Evolutionary conservation across 2,113 vertebrate genomes (phyloP), one percentile per base, ranked within the genome.

Genomic region (Stigmatopora nigra): DNA sequence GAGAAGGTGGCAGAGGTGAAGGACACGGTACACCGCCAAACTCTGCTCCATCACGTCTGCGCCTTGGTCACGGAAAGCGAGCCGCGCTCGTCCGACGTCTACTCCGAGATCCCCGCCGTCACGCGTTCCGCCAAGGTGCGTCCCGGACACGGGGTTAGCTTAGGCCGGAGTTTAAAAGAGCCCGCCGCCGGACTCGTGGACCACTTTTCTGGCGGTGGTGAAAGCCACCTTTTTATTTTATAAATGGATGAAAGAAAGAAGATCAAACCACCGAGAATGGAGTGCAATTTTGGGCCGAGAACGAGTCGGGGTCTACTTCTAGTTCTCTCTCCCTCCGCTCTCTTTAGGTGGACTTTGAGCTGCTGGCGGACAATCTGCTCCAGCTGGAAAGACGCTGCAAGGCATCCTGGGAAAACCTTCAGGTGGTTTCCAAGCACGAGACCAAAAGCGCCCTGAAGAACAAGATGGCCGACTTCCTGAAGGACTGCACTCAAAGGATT

Each of bases 1-100:
- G 94, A 95, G 88, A 99, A 98, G 83, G 95, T 99, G 69, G 93
- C 93, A 0, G 96, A 99, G 89, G 97, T 99, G 84, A 99, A 99
- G 80, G 97, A 99, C 88, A 98, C 97, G 0, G 94, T 98, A 25
- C 94, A 94, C 49, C 89, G 96, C 48, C 95, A 98, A 85, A 91
- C 96, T 47, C 89, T 98, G 69, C 92, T 98, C 12, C 88, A 98
- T 75, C 97, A 99, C 70, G 91, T 93, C 76, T 97, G 94, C 79
- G 92, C 89, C 78, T 87, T 90, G 72, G 92, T 99, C 73, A 88
- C 93, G 64, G 94, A 95, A 65, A 93, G 91, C 11, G 92, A 84
- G 79, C 92, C 95, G 2, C 92, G 95, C 71, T 94, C 93, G 38
- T 91, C 95, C 0, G 96, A 99, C 51, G 80, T 99, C 59, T 99